Evolutionary conservation across 53 echinoderm and acorn worm species (phyloP).

Genomic region (Astropecten irregularis): DNA sequence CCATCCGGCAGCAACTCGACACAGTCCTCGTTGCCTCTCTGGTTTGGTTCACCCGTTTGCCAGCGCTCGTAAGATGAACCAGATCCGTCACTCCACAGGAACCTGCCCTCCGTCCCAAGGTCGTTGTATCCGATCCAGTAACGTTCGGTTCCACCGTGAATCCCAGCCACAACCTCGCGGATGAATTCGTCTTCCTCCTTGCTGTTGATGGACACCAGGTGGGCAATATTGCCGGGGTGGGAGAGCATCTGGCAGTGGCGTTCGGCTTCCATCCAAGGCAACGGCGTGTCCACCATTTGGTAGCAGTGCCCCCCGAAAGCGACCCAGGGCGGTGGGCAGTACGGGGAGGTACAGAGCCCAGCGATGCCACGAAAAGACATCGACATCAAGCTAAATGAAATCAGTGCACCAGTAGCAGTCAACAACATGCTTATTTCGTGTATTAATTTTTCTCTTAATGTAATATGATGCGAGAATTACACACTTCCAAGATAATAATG

Average conservation of each 20-base stretch:
- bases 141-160: background rate
- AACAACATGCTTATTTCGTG: no score
- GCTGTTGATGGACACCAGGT: slow-evolving; percentile 47
- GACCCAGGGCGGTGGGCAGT: slow-evolving; percentile 27
- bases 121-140: slow-evolving; percentile 21
- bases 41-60: background rate
- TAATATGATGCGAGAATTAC: no score
- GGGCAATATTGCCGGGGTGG: slow-evolving; percentile 28
- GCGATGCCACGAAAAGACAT: background rate
- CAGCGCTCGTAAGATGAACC: background rate
- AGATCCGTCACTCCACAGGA: background rate
- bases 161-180: background rate
- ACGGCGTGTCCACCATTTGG: background rate
- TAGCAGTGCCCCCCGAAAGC: slow-evolving; percentile 25
- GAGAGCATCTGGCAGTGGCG: slow-evolving; percentile 30
- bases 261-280: slow-evolving; percentile 50
- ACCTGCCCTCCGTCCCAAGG: background rate
- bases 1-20: no score
- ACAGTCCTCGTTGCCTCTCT: no score
- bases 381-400: no score
- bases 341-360: background rate
- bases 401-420: no score
- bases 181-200: slow-evolving; percentile 27
- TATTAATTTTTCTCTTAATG: no score
- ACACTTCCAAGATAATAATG: no score